A percentile compares a stretch with the other conserved stretches of the same genome.
Conservation (phyloP, 2,113 vertebrate genomes). For the Boulengeromyrus knoepffleri region DNA sequence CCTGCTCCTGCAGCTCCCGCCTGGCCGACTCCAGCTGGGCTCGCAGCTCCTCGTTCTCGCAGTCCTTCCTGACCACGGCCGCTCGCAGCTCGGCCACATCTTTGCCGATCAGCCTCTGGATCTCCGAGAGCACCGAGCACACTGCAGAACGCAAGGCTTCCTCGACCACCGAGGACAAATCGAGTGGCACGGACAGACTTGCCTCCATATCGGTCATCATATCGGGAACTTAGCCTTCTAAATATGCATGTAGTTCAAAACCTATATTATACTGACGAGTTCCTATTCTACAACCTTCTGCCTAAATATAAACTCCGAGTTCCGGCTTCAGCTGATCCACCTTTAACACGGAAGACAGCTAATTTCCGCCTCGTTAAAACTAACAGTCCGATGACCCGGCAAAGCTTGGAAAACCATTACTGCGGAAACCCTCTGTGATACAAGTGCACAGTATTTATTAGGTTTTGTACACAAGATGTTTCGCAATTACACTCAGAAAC, state of each 20-base stretch:
- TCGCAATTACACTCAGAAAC: not conserved
- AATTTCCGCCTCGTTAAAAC: not conserved
- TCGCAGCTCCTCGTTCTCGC: slow-evolving; percentile 12
- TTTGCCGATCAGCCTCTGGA: slow-evolving; percentile 15
- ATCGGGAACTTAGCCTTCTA: not conserved
- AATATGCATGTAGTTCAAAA: not conserved
- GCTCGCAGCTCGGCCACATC: slow-evolving; percentile 19
- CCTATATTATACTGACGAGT: not conserved
- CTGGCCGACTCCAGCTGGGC: slow-evolving; percentile 13
- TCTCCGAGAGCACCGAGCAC: slow-evolving; percentile 11
- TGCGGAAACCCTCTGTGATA: not conserved
- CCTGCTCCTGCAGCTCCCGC: not conserved
- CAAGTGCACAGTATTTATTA: not conserved
- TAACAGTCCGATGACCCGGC: not conserved
- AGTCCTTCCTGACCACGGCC: slow-evolving; percentile 15
- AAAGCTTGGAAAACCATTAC: not conserved
- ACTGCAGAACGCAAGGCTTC: slow-evolving; percentile 17
- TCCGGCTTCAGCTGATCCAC: not conserved
- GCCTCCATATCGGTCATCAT: slow-evolving; percentile 18
- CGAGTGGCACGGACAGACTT: slow-evolving; percentile 4
- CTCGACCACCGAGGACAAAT: slow-evolving; percentile 12
- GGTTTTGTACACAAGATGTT: not conserved
- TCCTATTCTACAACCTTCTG: not conserved
- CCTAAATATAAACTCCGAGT: not conserved
- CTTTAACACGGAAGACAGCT: not conserved